These are phyloP conservation scores for Tetramorium parvispinum DNA, from an alignment of 1,140 invertebrate genomes.

Conservation along the genomic window DNA sequence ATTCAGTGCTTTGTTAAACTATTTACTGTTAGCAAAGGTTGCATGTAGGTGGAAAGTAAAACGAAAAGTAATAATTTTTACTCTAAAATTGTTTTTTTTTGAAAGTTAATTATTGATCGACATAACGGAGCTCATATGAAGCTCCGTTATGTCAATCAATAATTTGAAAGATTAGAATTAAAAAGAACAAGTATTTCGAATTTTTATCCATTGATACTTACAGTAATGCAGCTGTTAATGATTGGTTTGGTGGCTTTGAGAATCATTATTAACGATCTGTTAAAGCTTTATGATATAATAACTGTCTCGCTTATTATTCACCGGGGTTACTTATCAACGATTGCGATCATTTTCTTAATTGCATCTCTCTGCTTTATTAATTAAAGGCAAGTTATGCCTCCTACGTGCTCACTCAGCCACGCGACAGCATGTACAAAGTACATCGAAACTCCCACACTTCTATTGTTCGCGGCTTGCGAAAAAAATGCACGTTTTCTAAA, in stretches of 20 bases:
- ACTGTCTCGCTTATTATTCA: constrained; percentile 25
- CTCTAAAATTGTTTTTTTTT: neutral
- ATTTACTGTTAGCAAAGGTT: neutral
- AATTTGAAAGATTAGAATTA: too few species aligned
- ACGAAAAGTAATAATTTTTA: constrained; percentile 2
- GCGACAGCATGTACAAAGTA: neutral
- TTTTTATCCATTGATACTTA: neutral
- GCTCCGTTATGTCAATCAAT: too few species aligned
- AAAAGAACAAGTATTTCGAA: constrained; percentile 14
- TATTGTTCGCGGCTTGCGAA: neutral
- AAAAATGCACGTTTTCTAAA: neutral
- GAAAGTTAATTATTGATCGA: constrained; percentile 5
- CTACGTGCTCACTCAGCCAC: neutral
- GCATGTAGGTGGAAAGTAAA: neutral
- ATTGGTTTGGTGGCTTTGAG: constrained; percentile 9
- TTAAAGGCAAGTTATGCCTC: constrained; percentile 7
- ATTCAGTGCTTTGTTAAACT: neutral
- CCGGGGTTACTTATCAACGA: neutral
- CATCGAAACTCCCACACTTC: neutral
- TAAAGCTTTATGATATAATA: constrained; percentile 40
- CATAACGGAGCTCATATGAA: neutral
- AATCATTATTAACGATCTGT: constrained; percentile 11
- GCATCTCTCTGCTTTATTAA: constrained; percentile 14
- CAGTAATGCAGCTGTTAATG: constrained; percentile 22
- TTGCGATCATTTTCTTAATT: constrained; percentile 37